Evolutionary conservation across 2,113 vertebrate genomes (phyloP), one percentile per base, ranked within the genome.

Genomic region (Rynchops niger): DNA sequence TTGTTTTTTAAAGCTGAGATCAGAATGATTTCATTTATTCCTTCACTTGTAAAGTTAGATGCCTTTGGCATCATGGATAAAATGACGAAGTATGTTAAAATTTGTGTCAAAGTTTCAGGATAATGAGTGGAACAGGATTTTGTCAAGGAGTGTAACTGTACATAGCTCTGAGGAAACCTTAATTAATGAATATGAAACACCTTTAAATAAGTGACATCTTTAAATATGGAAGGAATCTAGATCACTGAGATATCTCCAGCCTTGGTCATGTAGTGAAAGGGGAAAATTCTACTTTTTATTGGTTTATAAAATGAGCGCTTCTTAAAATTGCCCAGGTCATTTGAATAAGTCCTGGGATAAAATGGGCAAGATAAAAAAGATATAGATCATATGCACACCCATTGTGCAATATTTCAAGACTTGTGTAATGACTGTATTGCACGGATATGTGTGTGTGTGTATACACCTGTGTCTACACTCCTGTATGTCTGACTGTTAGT

Each of bases 391-490:
- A 32, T 20, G 17, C 10, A 61, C 12, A 52, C 30, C 59, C 30
- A 38, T 65, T 79, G 15, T 59, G 30, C 49, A 80, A 8, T 65
- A 38, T 65, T 74, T 95, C 26, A 65, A 21, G 26, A 74, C 30
- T 66, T 55, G 5, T 38, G 10, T 65, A 53, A 67, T 25, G 8
- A 53, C 76, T 49, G 7, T 45, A 15, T 56, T 2, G 0, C 25
- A 43, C 0, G 0, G 22, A 21, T 81, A 29, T 0, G 4, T 18
- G 15, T 49, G 2, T 49, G 20, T 43, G 43, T 43, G 43, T 43
- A 43, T 17, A 15, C 15, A 43, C 15, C 40, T 82, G 17, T 52
- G 27, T 53, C 43, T 87, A 19, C 6, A 27, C 5, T 70, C 12
- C 36, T 56, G 19, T 32, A 12, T 55, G 30, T 58, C 25, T 38